These are phyloP conservation scores for Cotesia vestalis DNA, from an alignment of 1,140 invertebrate genomes.

Conservation along the genomic window DNA sequence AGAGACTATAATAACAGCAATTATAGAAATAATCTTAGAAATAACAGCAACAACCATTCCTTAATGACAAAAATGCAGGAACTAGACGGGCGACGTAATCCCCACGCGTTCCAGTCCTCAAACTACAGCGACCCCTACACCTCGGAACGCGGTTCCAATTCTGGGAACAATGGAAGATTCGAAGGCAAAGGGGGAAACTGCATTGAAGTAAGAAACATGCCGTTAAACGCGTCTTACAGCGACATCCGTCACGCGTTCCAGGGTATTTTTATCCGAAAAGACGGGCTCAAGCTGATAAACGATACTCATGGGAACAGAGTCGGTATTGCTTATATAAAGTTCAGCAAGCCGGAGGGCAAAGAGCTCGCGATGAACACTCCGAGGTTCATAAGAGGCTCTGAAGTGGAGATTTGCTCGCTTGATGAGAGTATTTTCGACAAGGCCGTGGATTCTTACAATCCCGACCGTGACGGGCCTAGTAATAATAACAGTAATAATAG, in stretches of 20 bases:
- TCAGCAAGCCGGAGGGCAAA: conserved; percentile 74
- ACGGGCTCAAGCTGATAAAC: conserved; percentile 86
- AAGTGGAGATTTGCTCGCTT: conserved; percentile 70
- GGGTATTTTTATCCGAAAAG: conserved; percentile 79
- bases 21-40: conserved; percentile 35
- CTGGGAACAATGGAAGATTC: conserved; percentile 48
- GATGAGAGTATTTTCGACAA: conserved; percentile 73
- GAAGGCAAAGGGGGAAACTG: conserved; percentile 65
- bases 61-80: conserved; percentile 65
- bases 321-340: conserved; percentile 83
- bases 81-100: conserved; percentile 69
- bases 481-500: conserved; percentile 53
- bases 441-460: conserved; percentile 71
- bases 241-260: conserved; percentile 85
- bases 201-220: conserved; percentile 77
- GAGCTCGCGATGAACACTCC: conserved; percentile 72
- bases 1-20: conserved; percentile 31
- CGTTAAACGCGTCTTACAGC: conserved; percentile 74
- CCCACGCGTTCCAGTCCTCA: conserved; percentile 68
- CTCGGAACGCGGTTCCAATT: not conserved
- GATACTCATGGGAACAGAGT: conserved; percentile 80
- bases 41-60: conserved; percentile 42
- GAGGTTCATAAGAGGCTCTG: conserved; percentile 65
- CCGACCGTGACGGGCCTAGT: conserved; percentile 45
- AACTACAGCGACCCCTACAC: not conserved